phyloP scores from a whole-genome alignment of 2,888 invertebrate genomes.

The Dysmachus trigonus region DNA sequence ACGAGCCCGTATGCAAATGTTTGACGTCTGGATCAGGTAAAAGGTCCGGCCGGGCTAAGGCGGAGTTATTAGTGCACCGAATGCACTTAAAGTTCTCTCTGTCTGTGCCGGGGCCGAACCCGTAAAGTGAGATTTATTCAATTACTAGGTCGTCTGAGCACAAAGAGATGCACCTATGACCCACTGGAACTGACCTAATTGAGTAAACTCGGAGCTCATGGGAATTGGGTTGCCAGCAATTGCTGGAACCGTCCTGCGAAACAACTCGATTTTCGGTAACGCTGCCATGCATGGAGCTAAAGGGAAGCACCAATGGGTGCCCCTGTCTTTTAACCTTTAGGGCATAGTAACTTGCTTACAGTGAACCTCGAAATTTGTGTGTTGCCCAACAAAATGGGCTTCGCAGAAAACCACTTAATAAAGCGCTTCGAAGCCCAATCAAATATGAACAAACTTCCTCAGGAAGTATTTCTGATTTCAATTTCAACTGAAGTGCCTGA shows the following conservation, averaged over 20 bases:
- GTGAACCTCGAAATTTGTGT: neutral
- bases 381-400: neutral
- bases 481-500: neutral
- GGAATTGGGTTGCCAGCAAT: neutral
- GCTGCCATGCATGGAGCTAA: neutral
- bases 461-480: neutral
- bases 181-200: neutral
- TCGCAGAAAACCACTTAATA: neutral
- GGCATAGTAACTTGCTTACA: neutral
- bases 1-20: neutral
- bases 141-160: neutral
- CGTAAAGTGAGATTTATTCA: neutral
- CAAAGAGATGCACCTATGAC: neutral
- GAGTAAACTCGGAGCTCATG: neutral
- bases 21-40: neutral
- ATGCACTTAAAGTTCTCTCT: neutral
- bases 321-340: neutral
- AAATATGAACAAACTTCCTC: neutral
- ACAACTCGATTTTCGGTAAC: neutral
- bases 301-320: neutral
- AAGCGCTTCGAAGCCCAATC: neutral
- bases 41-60: neutral
- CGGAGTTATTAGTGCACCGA: neutral
- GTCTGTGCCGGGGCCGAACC: neutral
- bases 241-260: neutral